These are phyloP conservation scores for Spisula subtruncata DNA, from an alignment of 2,888 invertebrate genomes.

Conservation along the genomic window DNA sequence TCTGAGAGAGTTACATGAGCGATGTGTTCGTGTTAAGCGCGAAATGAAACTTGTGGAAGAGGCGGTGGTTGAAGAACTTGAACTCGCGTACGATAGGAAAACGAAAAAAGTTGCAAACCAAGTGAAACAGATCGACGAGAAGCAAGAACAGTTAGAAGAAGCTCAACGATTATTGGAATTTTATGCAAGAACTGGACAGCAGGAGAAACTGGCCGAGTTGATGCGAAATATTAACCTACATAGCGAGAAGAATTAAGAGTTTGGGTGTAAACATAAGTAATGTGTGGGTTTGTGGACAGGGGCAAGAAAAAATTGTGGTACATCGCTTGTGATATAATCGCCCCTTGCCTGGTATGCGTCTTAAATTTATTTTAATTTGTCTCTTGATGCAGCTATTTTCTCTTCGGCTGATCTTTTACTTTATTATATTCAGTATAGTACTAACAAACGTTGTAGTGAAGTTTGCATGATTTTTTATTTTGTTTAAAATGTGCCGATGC, in stretches of 20 bases:
- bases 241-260: not conserved
- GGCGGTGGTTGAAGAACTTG: constrained; percentile 65
- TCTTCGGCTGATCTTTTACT: no score
- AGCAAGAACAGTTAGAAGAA: constrained; percentile 54
- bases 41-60: constrained; percentile 67
- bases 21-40: constrained; percentile 56
- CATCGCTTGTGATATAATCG: no score
- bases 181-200: constrained; percentile 69
- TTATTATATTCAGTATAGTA: no score
- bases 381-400: no score
- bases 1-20: constrained; percentile 53
- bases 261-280: no score
- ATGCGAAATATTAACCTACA: constrained; percentile 47
- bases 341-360: no score
- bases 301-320: no score
- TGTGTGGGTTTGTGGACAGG: no score
- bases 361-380: no score
- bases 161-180: constrained; percentile 49
- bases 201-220: constrained; percentile 66
- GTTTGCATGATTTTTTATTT: no score
- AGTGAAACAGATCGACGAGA: constrained; percentile 60
- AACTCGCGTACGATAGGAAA: constrained; percentile 67
- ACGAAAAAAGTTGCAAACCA: constrained; percentile 66
- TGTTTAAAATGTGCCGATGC: no score
- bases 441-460: no score